phyloP scores from a whole-genome alignment of 2,113 vertebrate species.

The Psettodes erumei region DNA sequence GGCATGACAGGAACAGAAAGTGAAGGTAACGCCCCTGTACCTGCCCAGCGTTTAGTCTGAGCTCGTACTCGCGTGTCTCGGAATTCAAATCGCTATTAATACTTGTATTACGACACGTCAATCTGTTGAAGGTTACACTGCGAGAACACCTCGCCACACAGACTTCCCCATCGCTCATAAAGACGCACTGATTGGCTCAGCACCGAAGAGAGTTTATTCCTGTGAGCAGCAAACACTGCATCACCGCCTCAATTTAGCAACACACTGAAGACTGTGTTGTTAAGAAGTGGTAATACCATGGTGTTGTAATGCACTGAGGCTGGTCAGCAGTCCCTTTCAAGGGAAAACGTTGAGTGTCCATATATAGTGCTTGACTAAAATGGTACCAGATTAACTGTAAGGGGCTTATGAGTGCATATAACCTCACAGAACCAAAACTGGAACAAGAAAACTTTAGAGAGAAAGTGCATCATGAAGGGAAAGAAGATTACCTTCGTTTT shows the following conservation, averaged over 20 bases:
- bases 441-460: slow-evolving; percentile 15
- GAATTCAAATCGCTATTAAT: neutral
- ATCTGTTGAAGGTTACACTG: neutral
- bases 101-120: neutral
- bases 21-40: neutral
- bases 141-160: neutral
- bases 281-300: slow-evolving; percentile 53
- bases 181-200: neutral
- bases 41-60: neutral
- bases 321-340: slow-evolving; percentile 16
- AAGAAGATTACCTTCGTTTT: slow-evolving; percentile 11
- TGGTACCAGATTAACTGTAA: slow-evolving; percentile 68
- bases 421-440: slow-evolving; percentile 29
- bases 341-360: slow-evolving; percentile 42
- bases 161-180: neutral
- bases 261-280: slow-evolving; percentile 25
- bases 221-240: slow-evolving; percentile 3
- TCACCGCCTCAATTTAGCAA: slow-evolving; percentile 29
- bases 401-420: slow-evolving; percentile 63
- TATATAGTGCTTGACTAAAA: slow-evolving; percentile 55
- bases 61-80: neutral
- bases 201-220: slow-evolving; percentile 13
- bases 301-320: slow-evolving; percentile 30
- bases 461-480: slow-evolving; percentile 6
- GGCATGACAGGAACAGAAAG: neutral